Conservation (phyloP, 2,888 invertebrate genomes). For the Diplazon laetatorius region DNA sequence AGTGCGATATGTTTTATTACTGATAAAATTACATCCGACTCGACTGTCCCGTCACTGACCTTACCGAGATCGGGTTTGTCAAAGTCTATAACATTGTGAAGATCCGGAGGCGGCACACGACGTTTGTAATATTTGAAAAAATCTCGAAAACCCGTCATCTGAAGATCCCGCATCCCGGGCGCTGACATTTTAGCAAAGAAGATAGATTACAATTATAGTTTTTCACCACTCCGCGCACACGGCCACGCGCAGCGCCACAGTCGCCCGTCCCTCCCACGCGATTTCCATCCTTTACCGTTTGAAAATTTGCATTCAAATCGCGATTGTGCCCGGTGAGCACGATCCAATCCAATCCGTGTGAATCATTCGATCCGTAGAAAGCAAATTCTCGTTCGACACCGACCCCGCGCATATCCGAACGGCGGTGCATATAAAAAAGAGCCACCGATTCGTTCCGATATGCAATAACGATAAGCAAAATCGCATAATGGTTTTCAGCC, state of each 20-base stretch:
- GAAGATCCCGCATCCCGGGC: constrained; percentile 47
- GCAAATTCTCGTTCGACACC: constrained; percentile 30
- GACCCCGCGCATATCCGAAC: background rate
- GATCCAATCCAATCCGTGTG: constrained; percentile 29
- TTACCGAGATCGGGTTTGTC: constrained; percentile 70
- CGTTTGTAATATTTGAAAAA: constrained; percentile 92
- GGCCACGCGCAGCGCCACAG: background rate
- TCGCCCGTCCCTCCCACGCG: constrained; percentile 19
- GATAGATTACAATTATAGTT: no score
- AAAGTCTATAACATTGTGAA: constrained; percentile 86
- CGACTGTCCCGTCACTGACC: constrained; percentile 67
- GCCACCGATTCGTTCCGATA: constrained; percentile 51
- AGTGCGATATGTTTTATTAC: background rate
- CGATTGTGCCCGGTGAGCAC: constrained; percentile 40
- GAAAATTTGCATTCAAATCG: constrained; percentile 41
- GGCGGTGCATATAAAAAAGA: constrained; percentile 12
- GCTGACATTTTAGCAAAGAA: constrained; percentile 73
- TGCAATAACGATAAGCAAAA: constrained; percentile 8
- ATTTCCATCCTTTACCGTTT: constrained; percentile 24
- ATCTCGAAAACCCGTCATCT: constrained; percentile 85
- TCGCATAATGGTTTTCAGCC: no score
- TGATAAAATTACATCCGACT: background rate
- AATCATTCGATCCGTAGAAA: constrained; percentile 37
- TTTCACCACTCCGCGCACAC: constrained; percentile 20
- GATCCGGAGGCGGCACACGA: constrained; percentile 86